phyloP scores from a whole-genome alignment of 2,797 vertebrate genomes.

The Pseudopleuronectes americanus region DNA sequence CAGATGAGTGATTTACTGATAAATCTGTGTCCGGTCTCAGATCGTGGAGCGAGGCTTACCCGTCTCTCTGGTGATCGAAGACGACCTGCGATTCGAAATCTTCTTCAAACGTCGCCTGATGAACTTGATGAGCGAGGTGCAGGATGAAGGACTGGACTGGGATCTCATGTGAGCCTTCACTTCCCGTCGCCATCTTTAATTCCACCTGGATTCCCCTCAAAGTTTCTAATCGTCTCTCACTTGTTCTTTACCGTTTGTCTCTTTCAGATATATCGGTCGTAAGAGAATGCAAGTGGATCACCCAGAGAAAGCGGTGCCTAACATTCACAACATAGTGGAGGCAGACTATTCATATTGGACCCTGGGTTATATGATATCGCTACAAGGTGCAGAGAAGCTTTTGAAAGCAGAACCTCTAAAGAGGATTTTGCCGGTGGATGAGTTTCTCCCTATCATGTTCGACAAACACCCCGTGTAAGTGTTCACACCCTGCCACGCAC shows the following conservation, averaged over 20 bases:
- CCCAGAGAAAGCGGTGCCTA: slow-evolving; percentile 89
- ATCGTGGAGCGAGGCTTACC: slow-evolving; percentile 83
- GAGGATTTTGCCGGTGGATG: slow-evolving; percentile 91
- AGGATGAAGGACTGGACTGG: slow-evolving; percentile 87
- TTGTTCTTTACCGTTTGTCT: slow-evolving; percentile 4
- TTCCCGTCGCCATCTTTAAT: not conserved
- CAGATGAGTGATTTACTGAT: not conserved
- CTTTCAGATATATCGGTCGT: slow-evolving; percentile 89
- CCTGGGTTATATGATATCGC: slow-evolving; percentile 90
- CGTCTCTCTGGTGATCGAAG: slow-evolving; percentile 90
- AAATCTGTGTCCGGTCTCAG: slow-evolving; percentile 65
- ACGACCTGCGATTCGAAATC: slow-evolving; percentile 93
- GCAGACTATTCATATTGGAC: slow-evolving; percentile 97
- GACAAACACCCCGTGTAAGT: slow-evolving; percentile 94
- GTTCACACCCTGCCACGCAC: not conserved
- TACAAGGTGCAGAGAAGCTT: slow-evolving; percentile 91
- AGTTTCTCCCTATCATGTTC: slow-evolving; percentile 94
- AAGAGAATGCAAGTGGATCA: slow-evolving; percentile 95
- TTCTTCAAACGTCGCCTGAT: slow-evolving; percentile 92
- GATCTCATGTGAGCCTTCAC: slow-evolving; percentile 88
- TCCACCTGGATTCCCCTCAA: not conserved
- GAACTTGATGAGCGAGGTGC: slow-evolving; percentile 89
- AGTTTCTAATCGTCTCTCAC: not conserved
- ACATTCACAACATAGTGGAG: slow-evolving; percentile 90
- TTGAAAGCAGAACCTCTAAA: slow-evolving; percentile 86